phyloP scores from a whole-genome alignment of 2,888 invertebrate species.

The Diarsia mendica region DNA sequence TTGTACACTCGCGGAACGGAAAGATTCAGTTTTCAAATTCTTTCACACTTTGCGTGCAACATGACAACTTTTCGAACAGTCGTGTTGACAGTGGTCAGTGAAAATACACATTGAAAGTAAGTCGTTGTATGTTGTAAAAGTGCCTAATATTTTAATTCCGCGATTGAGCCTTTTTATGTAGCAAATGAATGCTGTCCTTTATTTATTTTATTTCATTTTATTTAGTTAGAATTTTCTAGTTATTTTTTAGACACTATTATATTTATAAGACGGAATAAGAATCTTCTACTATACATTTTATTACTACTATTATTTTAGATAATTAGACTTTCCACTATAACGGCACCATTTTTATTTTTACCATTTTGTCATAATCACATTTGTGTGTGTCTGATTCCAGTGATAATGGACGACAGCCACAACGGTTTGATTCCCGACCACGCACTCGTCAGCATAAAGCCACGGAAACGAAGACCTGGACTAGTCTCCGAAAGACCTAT shows the following conservation, averaged over 20 bases:
- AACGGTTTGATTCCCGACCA: conserved; percentile 86
- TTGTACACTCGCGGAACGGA: not conserved
- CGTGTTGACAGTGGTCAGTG: not conserved
- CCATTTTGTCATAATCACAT: not conserved
- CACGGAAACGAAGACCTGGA: conserved; percentile 90
- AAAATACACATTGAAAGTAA: not conserved
- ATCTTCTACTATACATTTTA: not conserved
- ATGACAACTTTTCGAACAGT: not conserved
- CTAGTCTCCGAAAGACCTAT: conserved; percentile 92
- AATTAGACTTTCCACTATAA: not conserved
- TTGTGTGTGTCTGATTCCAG: conserved; percentile 68
- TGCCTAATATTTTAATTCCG: conserved; percentile 7
- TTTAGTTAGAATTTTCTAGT: not conserved
- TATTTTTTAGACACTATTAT: no score
- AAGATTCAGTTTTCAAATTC: not conserved
- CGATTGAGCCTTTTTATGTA: not conserved
- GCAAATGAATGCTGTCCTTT: not conserved
- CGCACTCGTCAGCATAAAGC: conserved; percentile 81
- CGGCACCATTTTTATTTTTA: conserved; percentile 1
- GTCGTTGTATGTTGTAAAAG: not conserved
- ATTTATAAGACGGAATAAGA: not conserved
- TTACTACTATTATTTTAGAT: no score
- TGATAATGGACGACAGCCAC: conserved; percentile 80
- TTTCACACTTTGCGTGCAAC: not conserved
- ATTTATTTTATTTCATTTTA: not conserved